Evolutionary conservation across 1,140 invertebrate species (phyloP), one percentile per base, ranked within the genome.

Genomic region (Drosophila punjabiensis): DNA sequence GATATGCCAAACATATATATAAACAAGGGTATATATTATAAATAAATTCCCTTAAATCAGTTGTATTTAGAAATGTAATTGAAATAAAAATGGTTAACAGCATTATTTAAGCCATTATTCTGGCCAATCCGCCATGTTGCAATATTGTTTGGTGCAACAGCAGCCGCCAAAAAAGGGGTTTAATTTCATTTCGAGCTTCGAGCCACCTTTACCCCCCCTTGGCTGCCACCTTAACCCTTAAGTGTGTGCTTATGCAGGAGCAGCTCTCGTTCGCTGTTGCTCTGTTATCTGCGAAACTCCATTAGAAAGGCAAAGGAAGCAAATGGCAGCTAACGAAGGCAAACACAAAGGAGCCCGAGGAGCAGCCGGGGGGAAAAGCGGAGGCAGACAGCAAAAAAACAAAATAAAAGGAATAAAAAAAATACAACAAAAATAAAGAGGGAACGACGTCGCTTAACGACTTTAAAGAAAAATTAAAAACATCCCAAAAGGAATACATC

Each of bases 381-480:
- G 48, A 32, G 47, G 45, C 35, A 76, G 74, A 50, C 66, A 62
- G 62, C 32, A 62, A 39, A 39, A 33, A 53, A 69, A 76, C 24
- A 68, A 88, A 68, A 70, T 62, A 79, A 67, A 79, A 76, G n/a
- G 7, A 56, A 56, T 16, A 79, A 2, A 20, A 45, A 18, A 45
- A 45, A 33, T 33, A 85, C 74, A 78, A 62, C 80, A 74, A 65
- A 74, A 70, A 82, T 76, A 79, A 64, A 79, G 68, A 74, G 53
- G 35, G 24, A 74, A 74, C 75, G 79, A 89, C 79, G 86, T 86
- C 86, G 82, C 87, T 90, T 90, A 90, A 90, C 86, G 86, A 90
- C 86, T 90, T 90, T 91, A 90, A 89, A 85, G 86, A 90, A 90
- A 89, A 90, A 90, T 90, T 90, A 90, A 90, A 90, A 90, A 90